phyloP scores from a whole-genome alignment of 1,140 invertebrate genomes.

The Apis mellifera region DNA sequence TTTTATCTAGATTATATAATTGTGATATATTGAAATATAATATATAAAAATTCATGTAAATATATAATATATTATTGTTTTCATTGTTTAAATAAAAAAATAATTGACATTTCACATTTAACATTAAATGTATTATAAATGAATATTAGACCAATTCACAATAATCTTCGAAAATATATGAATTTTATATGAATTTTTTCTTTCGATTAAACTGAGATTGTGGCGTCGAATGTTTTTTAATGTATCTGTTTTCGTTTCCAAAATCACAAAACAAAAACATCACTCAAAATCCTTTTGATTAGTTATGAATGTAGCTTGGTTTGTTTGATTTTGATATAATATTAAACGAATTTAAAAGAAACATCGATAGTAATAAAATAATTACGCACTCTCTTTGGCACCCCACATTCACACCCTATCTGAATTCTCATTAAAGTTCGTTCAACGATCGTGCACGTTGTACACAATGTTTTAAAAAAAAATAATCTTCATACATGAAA shows the following conservation, averaged over 20 bases:
- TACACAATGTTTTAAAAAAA: slow-evolving; percentile 11
- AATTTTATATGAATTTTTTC: neutral
- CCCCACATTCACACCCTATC: slow-evolving; percentile 42
- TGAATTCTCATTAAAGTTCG: slow-evolving; percentile 19
- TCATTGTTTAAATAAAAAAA: slow-evolving; percentile 7
- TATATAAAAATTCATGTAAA: neutral
- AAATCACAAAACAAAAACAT: neutral
- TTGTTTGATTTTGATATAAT: neutral
- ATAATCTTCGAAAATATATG: neutral
- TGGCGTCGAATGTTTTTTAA: neutral
- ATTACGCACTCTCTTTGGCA: slow-evolving; percentile 37
- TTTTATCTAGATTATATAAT: neutral
- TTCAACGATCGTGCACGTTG: slow-evolving; percentile 8
- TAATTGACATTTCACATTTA: neutral
- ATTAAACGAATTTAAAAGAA: neutral
- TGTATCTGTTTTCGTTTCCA: too few relatives aligned
- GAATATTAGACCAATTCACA: neutral
- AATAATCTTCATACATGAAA: neutral
- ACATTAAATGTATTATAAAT: neutral
- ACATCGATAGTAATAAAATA: neutral
- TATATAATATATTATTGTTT: neutral
- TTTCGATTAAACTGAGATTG: neutral
- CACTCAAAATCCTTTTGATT: neutral
- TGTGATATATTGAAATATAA: neutral
- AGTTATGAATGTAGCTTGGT: neutral